Base-by-base conservation (phyloP, 2,113 vertebrate species). In the Emydura subglobosa region DNA sequence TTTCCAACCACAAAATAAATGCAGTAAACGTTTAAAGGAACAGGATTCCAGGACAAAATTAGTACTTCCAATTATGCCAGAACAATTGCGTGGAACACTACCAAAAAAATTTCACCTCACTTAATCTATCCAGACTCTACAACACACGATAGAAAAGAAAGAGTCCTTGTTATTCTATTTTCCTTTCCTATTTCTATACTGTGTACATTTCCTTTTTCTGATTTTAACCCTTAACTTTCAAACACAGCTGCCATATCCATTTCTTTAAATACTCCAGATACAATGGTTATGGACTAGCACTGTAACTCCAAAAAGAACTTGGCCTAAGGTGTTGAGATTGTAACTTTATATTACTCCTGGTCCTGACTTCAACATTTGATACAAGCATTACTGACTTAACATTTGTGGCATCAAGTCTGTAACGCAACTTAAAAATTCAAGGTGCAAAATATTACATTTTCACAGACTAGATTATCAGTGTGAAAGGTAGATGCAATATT, bases 331-430 rank as follows among this genome's bases (percentile, higher is more conserved):
- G 79, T 59, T 12, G 44, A 74, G 13, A 82, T 82, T 97, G 79
- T 82, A 89, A 96, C 39, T 76, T 82, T 34, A 6, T 34, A 53
- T 68, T 49, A 90, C 76, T 95, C 83, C 31, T 54, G 54, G 86
- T 55, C 87, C 86, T 59, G 78, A 13, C 82, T 87, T 29, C 59
- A 57, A 83, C 50, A 50, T 79, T 76, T 78, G 89, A 95, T 49
- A 90, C 74, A 51, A 85, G 65, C 4, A 4, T 92, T 90, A 96
- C 57, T 96, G 96, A 93, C 86, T 95, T 97, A 81, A 79, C 83
- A 96, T 95, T 96, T 34, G 17, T 14, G 86, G 68, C 4, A 1
- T 83, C 76, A 92, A 54, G 47, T 34, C 79, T 34, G 31, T 81
- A 92, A 91, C n/a, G n/a, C 68, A 68, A 68, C 65, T 68, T 68